Conservation (phyloP, 2,888 invertebrate species). For the Calameuta idolon region DNA sequence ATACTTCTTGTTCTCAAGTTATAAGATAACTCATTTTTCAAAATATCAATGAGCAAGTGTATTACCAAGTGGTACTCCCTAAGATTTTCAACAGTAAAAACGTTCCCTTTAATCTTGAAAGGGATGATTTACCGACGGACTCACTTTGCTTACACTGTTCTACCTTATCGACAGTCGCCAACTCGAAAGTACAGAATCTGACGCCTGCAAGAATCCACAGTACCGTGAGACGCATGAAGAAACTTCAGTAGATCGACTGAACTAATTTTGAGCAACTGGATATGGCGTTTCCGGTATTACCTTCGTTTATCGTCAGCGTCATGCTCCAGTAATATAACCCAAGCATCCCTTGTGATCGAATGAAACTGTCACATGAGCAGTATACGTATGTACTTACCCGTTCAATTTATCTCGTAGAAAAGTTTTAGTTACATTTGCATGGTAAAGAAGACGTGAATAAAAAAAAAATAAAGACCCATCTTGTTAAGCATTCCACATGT, state of each 20-base stretch:
- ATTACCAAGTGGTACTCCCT: neutral
- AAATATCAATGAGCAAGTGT: neutral
- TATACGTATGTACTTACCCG: neutral
- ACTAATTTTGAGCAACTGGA: neutral
- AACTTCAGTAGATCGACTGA: slow-evolving; percentile 1
- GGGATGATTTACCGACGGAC: slow-evolving; percentile 4
- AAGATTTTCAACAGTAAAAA: neutral
- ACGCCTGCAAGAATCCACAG: neutral
- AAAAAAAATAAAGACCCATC: neutral
- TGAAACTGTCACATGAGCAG: neutral
- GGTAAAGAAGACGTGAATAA: neutral
- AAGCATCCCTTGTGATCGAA: neutral
- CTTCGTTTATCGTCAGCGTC: neutral
- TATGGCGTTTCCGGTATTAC: neutral
- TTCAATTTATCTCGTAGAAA: neutral
- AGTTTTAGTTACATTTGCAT: neutral
- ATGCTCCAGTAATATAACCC: neutral
- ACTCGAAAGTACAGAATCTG: neutral
- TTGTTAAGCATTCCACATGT: neutral
- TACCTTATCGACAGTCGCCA: slow-evolving; percentile 2
- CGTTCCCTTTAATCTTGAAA: neutral
- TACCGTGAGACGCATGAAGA: neutral
- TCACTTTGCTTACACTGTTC: neutral
- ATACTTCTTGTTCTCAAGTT: neutral
- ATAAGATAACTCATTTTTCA: neutral